Evolutionary conservation across 2,888 invertebrate species (phyloP), one percentile per base, ranked within the genome.

Genomic region (Philhelius pedissequus): DNA sequence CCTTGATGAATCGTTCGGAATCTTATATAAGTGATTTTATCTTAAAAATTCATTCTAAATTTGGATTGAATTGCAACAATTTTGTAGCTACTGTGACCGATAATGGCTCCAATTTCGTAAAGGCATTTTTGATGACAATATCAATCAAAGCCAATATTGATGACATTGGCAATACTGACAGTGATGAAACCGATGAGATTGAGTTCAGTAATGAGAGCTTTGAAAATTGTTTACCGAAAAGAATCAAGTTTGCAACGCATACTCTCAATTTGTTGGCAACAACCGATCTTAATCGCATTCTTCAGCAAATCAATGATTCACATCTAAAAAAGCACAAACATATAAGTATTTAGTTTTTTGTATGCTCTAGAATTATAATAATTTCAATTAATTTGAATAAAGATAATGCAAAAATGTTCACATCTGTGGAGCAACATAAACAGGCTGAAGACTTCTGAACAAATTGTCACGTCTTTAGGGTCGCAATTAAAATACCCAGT

Each of bases 371-470:
- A 30, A 32, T 35, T 73, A 27, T 62, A 45, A 66, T 56, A 66
- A n/a, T 48, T 58, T 73, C 58, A 30, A 30, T 30, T 30, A 30
- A 30, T 30, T 30, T 30, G 30, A 30, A 30, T 6, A 30, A 30
- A 30, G 30, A 30, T 30, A 30, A 30, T 30, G 30, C 32, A 45
- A n/a, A 79, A 54, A 50, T 79, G 79, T 50, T 66, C 66, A 56
- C 8, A 70, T 66, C 70, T 86, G 30, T 86, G 83, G 83, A 52
- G 32, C 18, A 83, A 76, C 58, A 56, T 50, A 13, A 86, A 79
- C 32, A 69, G 71, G 32, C 54, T 75, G 50, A 82, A 73, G 56
- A 58, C 68, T 48, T 69, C 71, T 30, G 82, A 79, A 70, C 56
- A 68, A 43, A 80, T 82, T 32, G 48, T 48, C 13, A 40, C 48